These are phyloP conservation scores for Apamea monoglypha DNA, from an alignment of 2,888 invertebrate species.

Conservation along the genomic window DNA sequence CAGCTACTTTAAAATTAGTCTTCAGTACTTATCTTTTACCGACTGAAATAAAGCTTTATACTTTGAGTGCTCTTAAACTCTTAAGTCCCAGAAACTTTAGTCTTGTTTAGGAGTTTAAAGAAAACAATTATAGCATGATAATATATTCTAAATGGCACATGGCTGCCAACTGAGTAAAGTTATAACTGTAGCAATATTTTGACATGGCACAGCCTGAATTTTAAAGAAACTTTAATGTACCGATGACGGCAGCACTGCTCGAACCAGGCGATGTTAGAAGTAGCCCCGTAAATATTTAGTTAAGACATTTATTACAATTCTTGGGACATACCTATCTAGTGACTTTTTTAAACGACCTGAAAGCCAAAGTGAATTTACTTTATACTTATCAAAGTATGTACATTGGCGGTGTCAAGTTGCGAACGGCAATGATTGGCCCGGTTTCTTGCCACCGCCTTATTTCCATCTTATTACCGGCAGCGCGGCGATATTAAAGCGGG, in stretches of 20 bases:
- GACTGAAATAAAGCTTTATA: conserved; percentile 57
- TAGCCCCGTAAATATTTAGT: conserved; percentile 30
- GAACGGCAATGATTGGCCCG: conserved; percentile 87
- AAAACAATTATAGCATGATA: conserved; percentile 41
- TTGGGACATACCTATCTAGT: conserved; percentile 33
- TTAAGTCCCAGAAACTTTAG: conserved; percentile 51
- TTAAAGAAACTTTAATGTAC: conserved; percentile 10
- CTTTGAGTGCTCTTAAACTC: conserved; percentile 55
- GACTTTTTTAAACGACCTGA: conserved; percentile 52
- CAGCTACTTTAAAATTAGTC: conserved; percentile 54
- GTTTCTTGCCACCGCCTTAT: conserved; percentile 88
- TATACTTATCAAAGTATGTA: conserved; percentile 73
- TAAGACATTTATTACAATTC: conserved; percentile 40
- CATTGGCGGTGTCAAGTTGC: conserved; percentile 81
- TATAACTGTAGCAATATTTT: not conserved
- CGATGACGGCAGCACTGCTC: not conserved
- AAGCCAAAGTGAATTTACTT: conserved; percentile 65
- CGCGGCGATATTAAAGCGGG: conserved; percentile 88
- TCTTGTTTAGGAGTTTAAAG: conserved; percentile 49
- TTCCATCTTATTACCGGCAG: conserved; percentile 90
- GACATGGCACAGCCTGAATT: conserved; percentile 22
- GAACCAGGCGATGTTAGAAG: conserved; percentile 9
- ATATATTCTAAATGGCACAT: conserved; percentile 25
- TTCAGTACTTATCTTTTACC: conserved; percentile 52
- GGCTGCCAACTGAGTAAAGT: not conserved